Base-by-base conservation (phyloP, 2,113 vertebrate genomes). In the Odontophorus gujanensis region DNA sequence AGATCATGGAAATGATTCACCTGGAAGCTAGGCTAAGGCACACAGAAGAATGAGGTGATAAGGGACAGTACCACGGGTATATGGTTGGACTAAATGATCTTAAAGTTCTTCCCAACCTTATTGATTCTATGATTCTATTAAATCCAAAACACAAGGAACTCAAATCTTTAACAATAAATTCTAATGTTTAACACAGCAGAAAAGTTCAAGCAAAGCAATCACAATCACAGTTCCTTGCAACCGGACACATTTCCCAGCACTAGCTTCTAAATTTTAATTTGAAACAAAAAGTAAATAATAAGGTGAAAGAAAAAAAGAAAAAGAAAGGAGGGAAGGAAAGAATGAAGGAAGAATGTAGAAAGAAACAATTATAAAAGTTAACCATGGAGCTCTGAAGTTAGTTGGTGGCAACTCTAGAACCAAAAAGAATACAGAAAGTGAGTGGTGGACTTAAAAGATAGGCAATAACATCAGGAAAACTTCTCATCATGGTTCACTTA, bases 361-460 rank as follows among this genome's bases (percentile, higher is more conserved):
- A 20, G 18, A 48, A 13, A n/a, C 6, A 3, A 1, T 62, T 3
- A 0, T 11, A 13, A 28, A 0, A 55, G 47, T 76, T 71, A 47
- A 65, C 28, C 14, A 34, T 6, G 4, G 7, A 51, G 5, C 21
- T 75, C 40, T 87, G 43, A 68, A 75, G 15, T 5, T 43, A 43
- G 4, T 36, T 75, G 24, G 22, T 34, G 25, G 15, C n/a, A 81
- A 11, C 16, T 77, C 5, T 40, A 14, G 20, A 80, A 67, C 3
- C 1, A 2, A 32, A 84, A 89, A 79, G 7, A 9, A 55, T 85
- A 18, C 65, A 20, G 28, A 53, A 53, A 28, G 25, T 26, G 15
- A 53, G 55, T 68, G 66, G 73, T 42, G 36, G 8, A 36, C 40
- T 79, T 20, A 72, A 75, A 86, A 74, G 30, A 34, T 3, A 48